Conservation (phyloP, 2,113 vertebrate species). For the Sinocyclocheilus maitianheensis region DNA sequence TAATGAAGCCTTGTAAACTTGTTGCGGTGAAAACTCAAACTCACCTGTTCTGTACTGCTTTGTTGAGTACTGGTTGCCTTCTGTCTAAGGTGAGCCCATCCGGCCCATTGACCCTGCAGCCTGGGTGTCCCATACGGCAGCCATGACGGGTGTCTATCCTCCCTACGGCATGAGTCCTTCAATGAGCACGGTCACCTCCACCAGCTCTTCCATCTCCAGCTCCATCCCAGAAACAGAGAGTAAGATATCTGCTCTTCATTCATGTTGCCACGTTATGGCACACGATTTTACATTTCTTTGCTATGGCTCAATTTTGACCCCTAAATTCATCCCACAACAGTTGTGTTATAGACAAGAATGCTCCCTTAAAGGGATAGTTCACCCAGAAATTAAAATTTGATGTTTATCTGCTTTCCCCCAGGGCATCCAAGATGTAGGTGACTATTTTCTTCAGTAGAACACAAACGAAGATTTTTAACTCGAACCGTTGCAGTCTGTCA, state of each 20-base stretch:
- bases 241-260: conserved; percentile 73
- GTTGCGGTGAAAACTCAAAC: neutral
- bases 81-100: conserved; percentile 89
- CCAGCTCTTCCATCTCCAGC: conserved; percentile 98
- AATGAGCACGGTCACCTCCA: conserved; percentile 98
- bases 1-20: neutral
- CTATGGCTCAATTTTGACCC: too few relatives aligned
- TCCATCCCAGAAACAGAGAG: conserved; percentile 97
- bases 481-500: too few relatives aligned
- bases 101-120: conserved; percentile 96
- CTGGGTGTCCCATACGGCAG: conserved; percentile 97
- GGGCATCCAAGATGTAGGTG: too few relatives aligned
- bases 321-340: neutral
- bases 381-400: too few relatives aligned
- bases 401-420: too few relatives aligned
- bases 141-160: conserved; percentile 96
- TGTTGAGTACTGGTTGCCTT: conserved; percentile 52
- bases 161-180: conserved; percentile 97
- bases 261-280: neutral
- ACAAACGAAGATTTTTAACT: too few relatives aligned
- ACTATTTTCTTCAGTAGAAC: too few relatives aligned
- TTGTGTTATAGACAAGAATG: neutral
- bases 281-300: neutral
- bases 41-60: neutral
- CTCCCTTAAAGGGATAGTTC: too few relatives aligned